These are phyloP conservation scores for Phengaris arion DNA, from an alignment of 2,888 invertebrate species.

Conservation along the genomic window DNA sequence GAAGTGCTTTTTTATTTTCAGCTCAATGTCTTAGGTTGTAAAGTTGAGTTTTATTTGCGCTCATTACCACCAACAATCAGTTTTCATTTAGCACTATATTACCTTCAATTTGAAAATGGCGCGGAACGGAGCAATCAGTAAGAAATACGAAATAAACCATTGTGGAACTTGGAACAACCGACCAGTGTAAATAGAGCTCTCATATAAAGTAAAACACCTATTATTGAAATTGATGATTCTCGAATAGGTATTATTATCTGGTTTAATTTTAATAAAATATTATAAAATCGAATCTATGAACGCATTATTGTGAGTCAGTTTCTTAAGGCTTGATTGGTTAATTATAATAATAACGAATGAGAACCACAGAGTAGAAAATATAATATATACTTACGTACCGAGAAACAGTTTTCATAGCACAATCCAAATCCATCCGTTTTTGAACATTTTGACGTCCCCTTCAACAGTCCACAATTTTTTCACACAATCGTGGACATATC, in stretches of 20 bases:
- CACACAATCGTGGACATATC: too few species aligned
- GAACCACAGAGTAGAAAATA: too few species aligned
- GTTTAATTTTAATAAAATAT: background rate
- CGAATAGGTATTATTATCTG: background rate
- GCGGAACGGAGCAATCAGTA: conserved; percentile 51
- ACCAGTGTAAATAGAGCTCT: conserved; percentile 46
- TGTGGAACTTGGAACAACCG: conserved; percentile 44
- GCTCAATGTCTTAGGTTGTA: conserved; percentile 31
- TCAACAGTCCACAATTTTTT: too few species aligned
- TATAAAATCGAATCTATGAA: too few species aligned
- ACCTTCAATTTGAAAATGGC: conserved; percentile 55
- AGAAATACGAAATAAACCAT: conserved; percentile 58
- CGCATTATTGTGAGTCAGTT: too few species aligned
- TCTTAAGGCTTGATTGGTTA: too few species aligned
- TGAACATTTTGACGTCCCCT: too few species aligned
- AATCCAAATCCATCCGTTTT: too few species aligned
- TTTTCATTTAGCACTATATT: conserved; percentile 51
- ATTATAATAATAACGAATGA: too few species aligned
- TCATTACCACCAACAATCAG: conserved; percentile 46
- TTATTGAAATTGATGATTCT: conserved; percentile 30
- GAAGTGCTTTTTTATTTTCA: conserved; percentile 31
- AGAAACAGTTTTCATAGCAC: too few species aligned
- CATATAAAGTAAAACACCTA: conserved; percentile 32
- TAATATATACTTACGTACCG: too few species aligned
- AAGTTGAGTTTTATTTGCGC: conserved; percentile 33